phyloP scores from a whole-genome alignment of 2,797 vertebrate species.

The Crypturellus tataupa region DNA sequence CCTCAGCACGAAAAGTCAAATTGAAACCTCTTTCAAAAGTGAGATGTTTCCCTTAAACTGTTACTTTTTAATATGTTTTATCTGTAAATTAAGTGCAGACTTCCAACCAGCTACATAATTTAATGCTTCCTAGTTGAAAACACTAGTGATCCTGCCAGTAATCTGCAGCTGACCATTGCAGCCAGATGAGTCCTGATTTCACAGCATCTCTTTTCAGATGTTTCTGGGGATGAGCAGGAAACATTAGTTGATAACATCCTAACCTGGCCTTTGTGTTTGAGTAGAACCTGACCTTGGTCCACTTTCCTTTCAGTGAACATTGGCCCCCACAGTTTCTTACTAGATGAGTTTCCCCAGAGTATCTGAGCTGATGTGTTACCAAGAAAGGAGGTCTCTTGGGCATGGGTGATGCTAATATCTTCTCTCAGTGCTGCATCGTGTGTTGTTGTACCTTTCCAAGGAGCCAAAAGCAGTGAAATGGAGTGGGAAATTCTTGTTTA shows the following conservation, averaged over 20 bases:
- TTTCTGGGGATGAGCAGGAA: background rate
- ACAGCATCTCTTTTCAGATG: background rate
- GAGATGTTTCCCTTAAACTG: background rate
- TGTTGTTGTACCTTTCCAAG: background rate
- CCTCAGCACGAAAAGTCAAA: background rate
- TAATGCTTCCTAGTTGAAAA: conserved; percentile 45
- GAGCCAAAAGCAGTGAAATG: background rate
- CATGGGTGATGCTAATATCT: background rate
- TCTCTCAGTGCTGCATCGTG: background rate
- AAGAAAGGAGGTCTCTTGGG: background rate
- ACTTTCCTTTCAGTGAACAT: background rate
- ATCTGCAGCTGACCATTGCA: conserved; percentile 19
- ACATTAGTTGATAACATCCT: background rate
- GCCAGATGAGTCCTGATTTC: background rate
- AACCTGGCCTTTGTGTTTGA: background rate
- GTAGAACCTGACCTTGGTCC: background rate
- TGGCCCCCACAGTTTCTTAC: no score
- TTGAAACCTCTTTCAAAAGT: background rate
- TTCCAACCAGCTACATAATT: conserved; percentile 28
- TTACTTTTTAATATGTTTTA: background rate
- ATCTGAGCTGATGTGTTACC: background rate
- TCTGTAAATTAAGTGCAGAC: conserved; percentile 45
- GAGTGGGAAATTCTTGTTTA: background rate
- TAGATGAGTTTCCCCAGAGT: background rate
- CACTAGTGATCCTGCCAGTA: background rate